These are phyloP conservation scores for Opisthograptis luteolata DNA, from an alignment of 2,888 invertebrate species.

Conservation along the genomic window DNA sequence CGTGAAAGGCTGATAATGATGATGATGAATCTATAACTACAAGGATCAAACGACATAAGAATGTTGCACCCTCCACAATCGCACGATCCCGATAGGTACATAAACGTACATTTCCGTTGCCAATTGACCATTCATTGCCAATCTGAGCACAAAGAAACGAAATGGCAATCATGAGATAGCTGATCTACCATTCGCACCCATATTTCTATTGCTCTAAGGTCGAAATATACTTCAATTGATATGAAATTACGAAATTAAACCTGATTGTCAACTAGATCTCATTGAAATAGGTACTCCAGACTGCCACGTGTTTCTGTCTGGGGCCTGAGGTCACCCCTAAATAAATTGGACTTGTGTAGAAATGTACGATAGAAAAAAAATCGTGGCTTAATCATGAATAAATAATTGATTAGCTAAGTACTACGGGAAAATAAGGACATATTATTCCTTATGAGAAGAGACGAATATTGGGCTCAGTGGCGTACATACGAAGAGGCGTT, in stretches of 20 bases:
- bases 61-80: background rate
- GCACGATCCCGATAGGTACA: background rate
- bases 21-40: too few relatives aligned
- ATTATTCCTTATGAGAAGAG: too few relatives aligned
- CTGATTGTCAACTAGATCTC: conserved; percentile 45
- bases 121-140: background rate
- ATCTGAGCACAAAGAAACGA: conserved; percentile 8
- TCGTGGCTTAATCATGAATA: too few relatives aligned
- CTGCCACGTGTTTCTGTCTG: conserved; percentile 42
- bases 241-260: conserved; percentile 11
- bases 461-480: too few relatives aligned
- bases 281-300: conserved; percentile 69
- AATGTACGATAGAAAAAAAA: too few relatives aligned
- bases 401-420: too few relatives aligned
- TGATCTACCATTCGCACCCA: background rate
- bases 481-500: too few relatives aligned
- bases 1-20: too few relatives aligned
- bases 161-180: background rate
- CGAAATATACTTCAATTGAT: background rate
- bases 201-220: conserved; percentile 5
- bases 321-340: too few relatives aligned
- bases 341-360: too few relatives aligned
- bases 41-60: background rate
- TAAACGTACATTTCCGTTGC: background rate
- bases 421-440: too few relatives aligned